phyloP scores from a whole-genome alignment of 1,140 invertebrate species.

The Panulirus ornatus region DNA sequence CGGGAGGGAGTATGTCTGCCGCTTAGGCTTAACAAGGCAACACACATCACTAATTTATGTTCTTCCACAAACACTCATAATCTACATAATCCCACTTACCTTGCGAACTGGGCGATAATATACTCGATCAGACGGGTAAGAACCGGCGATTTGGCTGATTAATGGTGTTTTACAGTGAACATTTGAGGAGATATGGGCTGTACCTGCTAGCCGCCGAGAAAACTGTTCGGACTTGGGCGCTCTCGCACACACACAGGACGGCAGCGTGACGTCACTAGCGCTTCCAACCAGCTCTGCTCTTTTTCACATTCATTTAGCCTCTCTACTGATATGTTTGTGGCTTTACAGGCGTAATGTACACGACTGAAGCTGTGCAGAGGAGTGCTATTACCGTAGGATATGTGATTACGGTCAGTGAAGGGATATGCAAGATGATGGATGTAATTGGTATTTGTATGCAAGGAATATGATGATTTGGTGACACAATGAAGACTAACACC shows the following conservation, averaged over 20 bases:
- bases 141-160: background rate
- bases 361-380: background rate
- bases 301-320: conserved; percentile 66
- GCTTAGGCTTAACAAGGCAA: conserved; percentile 54
- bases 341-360: background rate
- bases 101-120: background rate
- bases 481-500: conserved; percentile 43
- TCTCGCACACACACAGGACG: conserved; percentile 50
- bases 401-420: background rate
- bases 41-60: conserved; percentile 56
- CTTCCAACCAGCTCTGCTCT: conserved; percentile 61
- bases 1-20: conserved; percentile 50
- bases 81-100: conserved; percentile 27
- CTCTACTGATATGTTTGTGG: conserved; percentile 31
- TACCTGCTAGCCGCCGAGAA: conserved; percentile 48
- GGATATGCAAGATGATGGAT: background rate
- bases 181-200: conserved; percentile 49
- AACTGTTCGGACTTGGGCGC: conserved; percentile 56
- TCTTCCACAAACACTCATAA: background rate
- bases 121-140: background rate
- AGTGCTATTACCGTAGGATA: background rate
- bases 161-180: conserved; percentile 41
- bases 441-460: conserved; percentile 38
- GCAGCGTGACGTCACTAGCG: conserved; percentile 48
- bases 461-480: conserved; percentile 37